Evolutionary conservation across 2,113 vertebrate species (phyloP), one percentile per base, ranked within the genome.

Genomic region (Siniperca knerii): DNA sequence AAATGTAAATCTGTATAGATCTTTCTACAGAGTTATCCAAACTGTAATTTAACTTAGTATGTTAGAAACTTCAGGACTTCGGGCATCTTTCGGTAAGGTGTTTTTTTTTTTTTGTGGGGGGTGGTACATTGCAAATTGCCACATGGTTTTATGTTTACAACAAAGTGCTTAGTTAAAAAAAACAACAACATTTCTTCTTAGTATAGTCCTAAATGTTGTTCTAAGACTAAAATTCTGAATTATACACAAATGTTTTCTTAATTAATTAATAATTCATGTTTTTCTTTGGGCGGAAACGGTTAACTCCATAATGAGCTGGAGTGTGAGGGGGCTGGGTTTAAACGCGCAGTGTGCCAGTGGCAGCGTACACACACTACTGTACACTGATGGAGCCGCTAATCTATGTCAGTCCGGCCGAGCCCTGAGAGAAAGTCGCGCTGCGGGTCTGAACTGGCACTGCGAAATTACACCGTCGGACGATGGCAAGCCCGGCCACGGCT

Each of bases 301-400:
- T 95, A 95, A 96, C 91, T 79, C 86, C 86, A 83, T 90, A 88
- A 93, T 90, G 86, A 92, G 83, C 71, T 79, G 67, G 90, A 88
- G 94, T 89, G 93, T 84, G 84, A 88, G 92, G 92, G 95, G 95
- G 95, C 75, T 94, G 95, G 94, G 83, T 95, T 88, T 95, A 93
- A 84, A 85, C 90, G 90, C 89, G 89, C 84, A 82, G 86, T 81
- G 92, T 92, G 89, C 84, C 89, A 83, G 79, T 42, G 75, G 89
- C 89, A 44, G 80, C 88, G 37, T 33, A 18, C 86, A 52, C 89
- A 58, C 75, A 57, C 75, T 91, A 93, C 90, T 92, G 92, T 93
- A 93, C 87, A 82, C 74, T 86, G 92, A 93, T 91, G 91, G 92
- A 94, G 91, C 91, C 87, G 88, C 89, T 82, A 69, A 82, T 83